Evolutionary conservation across 1,140 invertebrate species (phyloP), one percentile per base, ranked within the genome.

Genomic region (Drosophila pachea): DNA sequence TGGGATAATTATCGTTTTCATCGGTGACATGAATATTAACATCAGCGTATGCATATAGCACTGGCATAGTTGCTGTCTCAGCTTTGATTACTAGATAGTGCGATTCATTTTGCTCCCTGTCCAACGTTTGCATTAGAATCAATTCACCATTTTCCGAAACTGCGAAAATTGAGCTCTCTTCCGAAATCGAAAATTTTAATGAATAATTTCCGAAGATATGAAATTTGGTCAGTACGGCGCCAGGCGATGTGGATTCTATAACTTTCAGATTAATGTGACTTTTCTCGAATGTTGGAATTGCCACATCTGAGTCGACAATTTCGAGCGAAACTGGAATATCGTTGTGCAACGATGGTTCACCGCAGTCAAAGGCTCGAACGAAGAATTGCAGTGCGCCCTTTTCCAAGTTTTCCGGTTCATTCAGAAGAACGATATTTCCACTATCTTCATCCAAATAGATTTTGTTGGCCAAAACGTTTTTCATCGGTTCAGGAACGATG

Each of bases 1-100:
- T 91, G 0, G 97, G 97, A 29, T 93, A 91, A 88, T 98, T 95
- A 90, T 98, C 97, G 89, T 99, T 98, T 69, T 96, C 95, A 89
- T 99, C 97, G 47, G 95, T 90, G 29, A 98, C 94, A 77, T 95
- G 94, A 36, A 98, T 91, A 4, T 92, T 91, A 62, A 97, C 93
- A 88, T 94, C 92, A n/a, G 93, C 92, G 49, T 95, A 91, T 0
- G 93, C 92, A 12, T 92, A 94, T 4, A 95, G 89, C 5, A 94
- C 92, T 31, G 95, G 95, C 73, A 93, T 93, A 4, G 94, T 94
- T 62, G 93, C 91, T 1, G 95, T 95, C 81, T 96, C 93, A n/a
- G 95, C 95, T 11, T 94, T 90, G 4, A 98, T 92, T 1, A 94
- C 94, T 43, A 98, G 93, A 47, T 94, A 88, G 88, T 98, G 95